Percentiles rank a stretch among this genome's conserved stretches.
Conservation (phyloP, 2,113 vertebrate species). For the Rhynchomys soricoides region DNA sequence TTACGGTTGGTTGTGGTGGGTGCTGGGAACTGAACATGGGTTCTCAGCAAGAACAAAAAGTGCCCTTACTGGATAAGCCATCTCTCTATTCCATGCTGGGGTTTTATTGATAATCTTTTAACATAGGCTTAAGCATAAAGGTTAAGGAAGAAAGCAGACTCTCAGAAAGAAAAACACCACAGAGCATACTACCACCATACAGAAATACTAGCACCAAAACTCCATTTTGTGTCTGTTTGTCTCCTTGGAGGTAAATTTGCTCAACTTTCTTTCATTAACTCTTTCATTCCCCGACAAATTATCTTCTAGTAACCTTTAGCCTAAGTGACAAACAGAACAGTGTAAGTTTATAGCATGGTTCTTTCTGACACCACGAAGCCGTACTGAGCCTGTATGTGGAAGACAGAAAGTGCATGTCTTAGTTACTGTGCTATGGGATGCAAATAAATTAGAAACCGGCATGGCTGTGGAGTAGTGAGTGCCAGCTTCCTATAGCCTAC, state of each 20-base stretch:
- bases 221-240: background rate
- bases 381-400: background rate
- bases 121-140: background rate
- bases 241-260: background rate
- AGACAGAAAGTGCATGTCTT: background rate
- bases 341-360: background rate
- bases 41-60: background rate
- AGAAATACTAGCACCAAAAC: background rate
- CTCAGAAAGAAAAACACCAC: background rate
- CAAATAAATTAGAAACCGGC: background rate
- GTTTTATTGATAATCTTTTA: background rate
- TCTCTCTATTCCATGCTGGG: background rate
- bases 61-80: background rate
- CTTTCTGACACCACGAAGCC: background rate
- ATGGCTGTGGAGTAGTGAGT: background rate
- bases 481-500: background rate
- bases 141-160: background rate
- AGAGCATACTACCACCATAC: no score
- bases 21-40: background rate
- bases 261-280: conserved; percentile 2
- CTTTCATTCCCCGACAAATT: conserved; percentile 21
- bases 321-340: conserved; percentile 15
- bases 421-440: background rate
- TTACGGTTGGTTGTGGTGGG: background rate
- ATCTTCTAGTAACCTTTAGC: background rate